These are phyloP conservation scores for Eira barbara DNA, from an alignment of 2,113 vertebrate genomes.

Conservation along the genomic window DNA sequence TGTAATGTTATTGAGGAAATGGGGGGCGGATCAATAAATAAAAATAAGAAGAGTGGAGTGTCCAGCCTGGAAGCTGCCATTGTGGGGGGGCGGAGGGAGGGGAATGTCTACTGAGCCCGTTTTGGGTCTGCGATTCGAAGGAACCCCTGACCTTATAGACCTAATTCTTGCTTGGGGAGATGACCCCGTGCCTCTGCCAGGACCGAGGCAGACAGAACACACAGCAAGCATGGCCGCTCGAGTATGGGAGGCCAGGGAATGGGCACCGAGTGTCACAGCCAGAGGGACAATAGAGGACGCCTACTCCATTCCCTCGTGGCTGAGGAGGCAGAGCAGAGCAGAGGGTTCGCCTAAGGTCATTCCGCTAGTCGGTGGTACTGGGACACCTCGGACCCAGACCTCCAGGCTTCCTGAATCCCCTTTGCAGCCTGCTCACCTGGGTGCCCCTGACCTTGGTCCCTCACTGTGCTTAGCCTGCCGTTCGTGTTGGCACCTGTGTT, in stretches of 20 bases:
- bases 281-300: not conserved
- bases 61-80: not conserved
- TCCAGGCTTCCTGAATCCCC: rapidly evolving
- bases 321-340: not conserved
- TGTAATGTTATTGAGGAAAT: not conserved
- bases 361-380: not conserved
- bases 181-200: not conserved
- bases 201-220: not conserved
- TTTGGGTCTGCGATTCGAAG: not conserved
- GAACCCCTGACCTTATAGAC: not conserved
- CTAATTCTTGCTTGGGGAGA: not conserved
- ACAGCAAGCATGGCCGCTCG: not conserved
- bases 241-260: not conserved
- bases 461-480: too few relatives aligned
- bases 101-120: not conserved
- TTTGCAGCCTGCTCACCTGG: not conserved
- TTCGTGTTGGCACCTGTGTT: not conserved
- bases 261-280: not conserved
- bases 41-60: not conserved
- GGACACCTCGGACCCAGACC: not conserved
- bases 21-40: not conserved
- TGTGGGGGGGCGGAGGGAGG: rapidly evolving
- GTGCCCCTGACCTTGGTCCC: not conserved
- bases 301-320: not conserved
- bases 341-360: not conserved